phyloP scores from a whole-genome alignment of 2,797 vertebrate genomes.

The Phoxinus dragarum region DNA sequence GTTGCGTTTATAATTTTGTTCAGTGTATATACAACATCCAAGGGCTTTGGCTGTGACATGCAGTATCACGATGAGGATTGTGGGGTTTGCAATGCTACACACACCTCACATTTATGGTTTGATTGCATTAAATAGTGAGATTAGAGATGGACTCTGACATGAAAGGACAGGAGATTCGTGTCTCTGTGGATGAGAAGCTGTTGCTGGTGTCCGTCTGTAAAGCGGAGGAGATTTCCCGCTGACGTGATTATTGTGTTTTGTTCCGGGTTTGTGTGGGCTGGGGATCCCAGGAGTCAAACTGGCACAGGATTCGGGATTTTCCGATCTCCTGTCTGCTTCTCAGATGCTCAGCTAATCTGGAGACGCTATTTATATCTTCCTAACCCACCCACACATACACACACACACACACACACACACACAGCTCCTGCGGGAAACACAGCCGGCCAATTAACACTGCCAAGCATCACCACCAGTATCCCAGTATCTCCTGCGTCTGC shows the following conservation, averaged over 20 bases:
- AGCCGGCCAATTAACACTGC: conserved; percentile 76
- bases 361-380: conserved; percentile 78
- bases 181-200: conserved; percentile 81
- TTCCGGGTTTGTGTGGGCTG: conserved; percentile 67
- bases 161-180: conserved; percentile 81
- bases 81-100: conserved; percentile 74
- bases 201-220: conserved; percentile 57
- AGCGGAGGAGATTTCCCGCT: conserved; percentile 54
- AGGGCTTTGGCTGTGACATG: neutral
- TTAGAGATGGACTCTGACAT: conserved; percentile 81
- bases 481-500: conserved; percentile 33
- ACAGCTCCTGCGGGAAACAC: conserved; percentile 69
- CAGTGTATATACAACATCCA: neutral
- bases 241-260: conserved; percentile 58
- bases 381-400: conserved; percentile 71
- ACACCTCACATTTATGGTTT: conserved; percentile 29
- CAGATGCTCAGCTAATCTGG: conserved; percentile 83
- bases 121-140: conserved; percentile 82
- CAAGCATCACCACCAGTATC: conserved; percentile 80
- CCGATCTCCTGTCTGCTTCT: conserved; percentile 80
- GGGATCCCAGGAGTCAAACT: conserved; percentile 74
- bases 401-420: conserved; percentile 71
- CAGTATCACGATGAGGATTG: neutral
- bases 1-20: no score
- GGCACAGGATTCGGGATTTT: conserved; percentile 77